A percentile compares a stretch with the other conserved stretches of the same genome.
Evolutionary conservation across 53 echinoderm and acorn worm genomes (phyloP).

Genomic region (Zoroaster sp.): DNA sequence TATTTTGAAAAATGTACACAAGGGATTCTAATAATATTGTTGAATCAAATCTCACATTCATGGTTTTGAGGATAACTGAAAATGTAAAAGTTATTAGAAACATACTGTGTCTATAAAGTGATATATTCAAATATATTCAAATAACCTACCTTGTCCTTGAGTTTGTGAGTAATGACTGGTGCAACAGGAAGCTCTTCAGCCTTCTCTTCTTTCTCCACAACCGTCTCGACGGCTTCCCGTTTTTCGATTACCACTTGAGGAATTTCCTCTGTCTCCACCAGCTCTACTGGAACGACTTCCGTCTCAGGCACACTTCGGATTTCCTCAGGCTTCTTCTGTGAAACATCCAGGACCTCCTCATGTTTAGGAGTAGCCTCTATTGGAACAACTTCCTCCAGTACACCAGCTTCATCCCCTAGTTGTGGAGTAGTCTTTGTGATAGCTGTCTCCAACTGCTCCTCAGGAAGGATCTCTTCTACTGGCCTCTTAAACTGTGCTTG

Average conservation of each 20-base stretch:
- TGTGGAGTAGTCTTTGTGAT: constrained; percentile 14
- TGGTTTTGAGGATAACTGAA: background rate
- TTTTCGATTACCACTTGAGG: constrained; percentile 57
- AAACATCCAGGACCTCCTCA: constrained; percentile 25
- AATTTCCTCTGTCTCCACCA: constrained; percentile 19
- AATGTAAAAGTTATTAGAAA: background rate
- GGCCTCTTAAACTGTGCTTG: background rate
- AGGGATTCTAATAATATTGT: too few relatives aligned
- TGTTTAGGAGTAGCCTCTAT: constrained; percentile 35
- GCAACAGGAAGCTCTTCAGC: constrained; percentile 61
- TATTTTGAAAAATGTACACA: too few relatives aligned
- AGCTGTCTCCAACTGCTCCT: constrained; percentile 26
- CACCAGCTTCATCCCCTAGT: constrained; percentile 41
- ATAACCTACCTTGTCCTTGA: constrained; percentile 79
- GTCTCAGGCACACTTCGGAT: constrained; percentile 41
- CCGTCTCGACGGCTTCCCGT: constrained; percentile 58
- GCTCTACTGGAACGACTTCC: constrained; percentile 35
- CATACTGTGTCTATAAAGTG: too few relatives aligned
- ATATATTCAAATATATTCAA: too few relatives aligned
- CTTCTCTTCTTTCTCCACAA: constrained; percentile 62
- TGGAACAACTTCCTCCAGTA: constrained; percentile 41
- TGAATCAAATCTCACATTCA: background rate
- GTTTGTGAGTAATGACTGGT: constrained; percentile 74
- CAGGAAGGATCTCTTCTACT: constrained; percentile 15
- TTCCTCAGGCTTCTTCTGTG: constrained; percentile 9